Percentiles rank a stretch among this genome's conserved stretches.
Evolutionary conservation across 2,797 vertebrate genomes (phyloP).

Genomic region (Gymnocypris eckloni): DNA sequence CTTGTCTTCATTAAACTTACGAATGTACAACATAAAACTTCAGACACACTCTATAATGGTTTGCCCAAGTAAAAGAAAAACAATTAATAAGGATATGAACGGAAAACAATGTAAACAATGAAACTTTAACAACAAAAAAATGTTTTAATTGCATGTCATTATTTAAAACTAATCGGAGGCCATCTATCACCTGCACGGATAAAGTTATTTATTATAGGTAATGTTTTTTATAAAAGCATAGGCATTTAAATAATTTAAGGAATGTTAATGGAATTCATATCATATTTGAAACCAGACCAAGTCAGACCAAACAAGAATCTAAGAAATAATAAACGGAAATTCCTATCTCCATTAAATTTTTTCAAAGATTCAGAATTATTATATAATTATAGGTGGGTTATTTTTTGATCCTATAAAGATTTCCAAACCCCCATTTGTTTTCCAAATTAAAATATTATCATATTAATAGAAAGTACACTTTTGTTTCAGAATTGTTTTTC

Average conservation of each 20-base stretch:
- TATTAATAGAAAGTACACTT: background rate
- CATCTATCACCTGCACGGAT: background rate
- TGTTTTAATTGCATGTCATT: background rate
- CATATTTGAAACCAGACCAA: background rate
- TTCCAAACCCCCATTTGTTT: background rate
- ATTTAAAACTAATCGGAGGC: background rate
- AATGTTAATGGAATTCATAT: background rate
- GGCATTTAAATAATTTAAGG: background rate
- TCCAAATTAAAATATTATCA: background rate
- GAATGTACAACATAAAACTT: background rate
- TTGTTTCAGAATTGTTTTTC: background rate
- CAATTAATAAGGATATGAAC: background rate
- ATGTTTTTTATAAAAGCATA: background rate
- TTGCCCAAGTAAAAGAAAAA: background rate
- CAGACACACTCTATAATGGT: background rate
- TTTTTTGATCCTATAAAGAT: background rate
- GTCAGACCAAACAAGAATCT: background rate
- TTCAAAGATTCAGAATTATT: background rate
- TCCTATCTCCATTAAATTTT: background rate
- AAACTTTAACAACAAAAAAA: background rate
- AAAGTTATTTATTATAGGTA: background rate
- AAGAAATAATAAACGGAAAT: background rate
- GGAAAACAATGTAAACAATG: background rate
- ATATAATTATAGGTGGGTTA: background rate
- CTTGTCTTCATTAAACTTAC: background rate